A percentile compares a stretch with the other conserved stretches of the same genome.
These are phyloP conservation scores for Amphiprion ocellaris DNA, from an alignment of 2,113 vertebrate species.

Conservation along the genomic window DNA sequence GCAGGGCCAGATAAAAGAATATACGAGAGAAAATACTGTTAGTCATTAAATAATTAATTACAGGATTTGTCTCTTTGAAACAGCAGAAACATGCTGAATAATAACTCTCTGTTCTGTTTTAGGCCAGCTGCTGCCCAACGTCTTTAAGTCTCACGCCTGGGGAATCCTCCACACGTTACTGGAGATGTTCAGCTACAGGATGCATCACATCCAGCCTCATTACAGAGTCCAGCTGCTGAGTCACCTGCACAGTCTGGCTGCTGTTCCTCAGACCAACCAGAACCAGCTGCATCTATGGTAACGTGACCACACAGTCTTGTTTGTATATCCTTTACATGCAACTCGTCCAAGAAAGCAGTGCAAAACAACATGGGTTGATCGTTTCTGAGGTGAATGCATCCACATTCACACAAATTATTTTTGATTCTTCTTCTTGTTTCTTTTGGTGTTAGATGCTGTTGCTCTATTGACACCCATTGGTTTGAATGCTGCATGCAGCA, in stretches of 20 bases:
- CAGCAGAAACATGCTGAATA: background rate
- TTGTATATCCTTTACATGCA: too few species aligned
- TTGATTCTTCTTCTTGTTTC: too few species aligned
- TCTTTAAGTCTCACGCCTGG: slow-evolving; percentile 98
- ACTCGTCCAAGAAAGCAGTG: too few species aligned
- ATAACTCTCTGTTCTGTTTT: slow-evolving; percentile 20
- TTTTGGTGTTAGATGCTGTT: too few species aligned
- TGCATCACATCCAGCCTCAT: slow-evolving; percentile 99
- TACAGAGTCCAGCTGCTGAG: slow-evolving; percentile 97
- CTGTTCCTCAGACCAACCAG: slow-evolving; percentile 97
- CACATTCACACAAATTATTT: too few species aligned
- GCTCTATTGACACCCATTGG: too few species aligned
- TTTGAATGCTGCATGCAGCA: too few species aligned
- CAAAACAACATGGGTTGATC: too few species aligned
- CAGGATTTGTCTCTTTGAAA: background rate
- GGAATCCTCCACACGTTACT: slow-evolving; percentile 97
- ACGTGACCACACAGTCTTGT: background rate
- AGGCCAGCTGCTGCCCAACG: slow-evolving; percentile 97
- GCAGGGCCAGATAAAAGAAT: too few species aligned
- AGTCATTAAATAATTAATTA: too few species aligned
- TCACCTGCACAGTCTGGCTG: slow-evolving; percentile 96
- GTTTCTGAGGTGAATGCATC: too few species aligned
- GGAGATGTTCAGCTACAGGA: slow-evolving; percentile 99
- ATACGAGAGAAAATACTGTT: too few species aligned
- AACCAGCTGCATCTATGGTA: slow-evolving; percentile 98